Evolutionary conservation across 2,797 vertebrate species (phyloP).

Genomic region (Moxostoma hubbsi): DNA sequence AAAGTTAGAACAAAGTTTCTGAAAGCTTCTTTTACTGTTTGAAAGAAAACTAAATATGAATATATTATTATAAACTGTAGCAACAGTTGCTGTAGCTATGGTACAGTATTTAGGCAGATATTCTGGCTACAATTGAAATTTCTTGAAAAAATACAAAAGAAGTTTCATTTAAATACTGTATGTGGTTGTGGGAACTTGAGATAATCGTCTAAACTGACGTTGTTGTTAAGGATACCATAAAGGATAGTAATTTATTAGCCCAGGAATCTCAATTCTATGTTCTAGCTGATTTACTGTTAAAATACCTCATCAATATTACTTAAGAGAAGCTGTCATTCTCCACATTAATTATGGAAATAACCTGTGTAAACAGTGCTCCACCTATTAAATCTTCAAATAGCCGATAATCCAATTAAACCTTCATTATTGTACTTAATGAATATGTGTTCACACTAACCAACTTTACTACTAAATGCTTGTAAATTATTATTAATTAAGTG

Average conservation of each 20-base stretch:
- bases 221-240: neutral
- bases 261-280: slow-evolving; percentile 3
- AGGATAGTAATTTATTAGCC: neutral
- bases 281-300: slow-evolving; percentile 9
- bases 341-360: slow-evolving; percentile 5
- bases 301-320: slow-evolving; percentile 24
- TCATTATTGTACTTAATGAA: slow-evolving; percentile 23
- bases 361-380: neutral
- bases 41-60: too few species aligned
- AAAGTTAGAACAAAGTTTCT: too few species aligned
- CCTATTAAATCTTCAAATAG: slow-evolving; percentile 13
- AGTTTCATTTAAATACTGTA: neutral
- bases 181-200: neutral
- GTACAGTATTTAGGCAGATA: neutral
- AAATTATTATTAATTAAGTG: slow-evolving; percentile 6
- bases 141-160: neutral
- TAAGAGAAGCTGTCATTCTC: slow-evolving; percentile 3
- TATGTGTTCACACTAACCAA: slow-evolving; percentile 14
- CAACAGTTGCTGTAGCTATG: too few species aligned
- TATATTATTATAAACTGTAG: too few species aligned
- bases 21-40: too few species aligned
- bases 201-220: neutral
- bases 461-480: slow-evolving; percentile 17
- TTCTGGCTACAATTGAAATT: neutral
- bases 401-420: slow-evolving; percentile 2